phyloP scores from a whole-genome alignment of 2,113 vertebrate genomes.

The Regulus satrapa region DNA sequence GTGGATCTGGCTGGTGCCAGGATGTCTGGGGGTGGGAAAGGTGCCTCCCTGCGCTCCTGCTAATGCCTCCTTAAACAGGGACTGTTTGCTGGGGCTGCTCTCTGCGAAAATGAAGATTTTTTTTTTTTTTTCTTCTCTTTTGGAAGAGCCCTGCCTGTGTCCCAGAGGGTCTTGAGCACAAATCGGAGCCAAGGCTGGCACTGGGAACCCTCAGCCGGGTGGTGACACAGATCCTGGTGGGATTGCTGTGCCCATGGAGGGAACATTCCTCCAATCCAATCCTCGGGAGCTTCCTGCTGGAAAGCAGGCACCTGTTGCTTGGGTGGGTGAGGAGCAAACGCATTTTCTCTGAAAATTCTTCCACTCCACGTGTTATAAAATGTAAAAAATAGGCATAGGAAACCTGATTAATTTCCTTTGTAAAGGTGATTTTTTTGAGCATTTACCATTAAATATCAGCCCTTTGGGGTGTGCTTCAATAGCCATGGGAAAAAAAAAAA shows the following conservation, averaged over 20 bases:
- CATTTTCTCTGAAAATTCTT: background rate
- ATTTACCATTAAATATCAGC: background rate
- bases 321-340: background rate
- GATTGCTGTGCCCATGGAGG: background rate
- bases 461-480: background rate
- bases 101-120: accelerated
- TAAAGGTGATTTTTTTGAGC: background rate
- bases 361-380: accelerated
- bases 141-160: background rate
- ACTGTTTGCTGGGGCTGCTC: background rate
- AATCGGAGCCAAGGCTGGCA: accelerated
- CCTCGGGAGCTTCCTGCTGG: background rate
- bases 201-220: background rate
- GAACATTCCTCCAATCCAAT: background rate
- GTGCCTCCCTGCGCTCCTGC: accelerated
- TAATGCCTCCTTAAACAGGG: background rate
- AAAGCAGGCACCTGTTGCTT: accelerated
- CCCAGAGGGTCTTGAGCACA: background rate
- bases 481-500: background rate
- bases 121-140: accelerated
- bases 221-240: background rate
- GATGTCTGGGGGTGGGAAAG: background rate
- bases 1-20: background rate
- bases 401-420: accelerated
- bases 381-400: accelerated